A percentile compares a stretch with the other conserved stretches of the same genome.
Conservation (phyloP, 2,113 vertebrate species). For the Sminthopsis crassicaudata region DNA sequence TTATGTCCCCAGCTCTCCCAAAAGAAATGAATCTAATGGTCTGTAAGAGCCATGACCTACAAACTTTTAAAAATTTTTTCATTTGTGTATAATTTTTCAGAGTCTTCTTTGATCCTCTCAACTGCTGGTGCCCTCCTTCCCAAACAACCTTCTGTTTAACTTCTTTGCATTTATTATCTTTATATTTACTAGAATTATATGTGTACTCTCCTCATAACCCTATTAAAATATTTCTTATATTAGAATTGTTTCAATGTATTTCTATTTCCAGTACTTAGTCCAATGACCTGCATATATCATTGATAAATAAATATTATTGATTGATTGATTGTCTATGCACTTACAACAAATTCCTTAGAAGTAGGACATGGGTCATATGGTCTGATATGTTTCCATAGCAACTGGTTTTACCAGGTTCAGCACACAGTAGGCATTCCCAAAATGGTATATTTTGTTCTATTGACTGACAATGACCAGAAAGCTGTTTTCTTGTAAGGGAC, state of each 20-base stretch:
- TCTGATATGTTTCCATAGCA: conserved; percentile 8
- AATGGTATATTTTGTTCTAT: conserved; percentile 51
- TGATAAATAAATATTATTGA: neutral
- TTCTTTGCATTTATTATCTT: neutral
- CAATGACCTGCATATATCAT: neutral
- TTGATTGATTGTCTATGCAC: conserved; percentile 18
- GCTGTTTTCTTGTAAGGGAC: conserved; percentile 41
- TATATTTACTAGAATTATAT: neutral
- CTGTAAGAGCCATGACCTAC: neutral
- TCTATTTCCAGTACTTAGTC: neutral
- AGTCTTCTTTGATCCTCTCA: neutral
- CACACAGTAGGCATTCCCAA: neutral
- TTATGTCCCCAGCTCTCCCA: neutral
- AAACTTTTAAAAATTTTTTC: neutral
- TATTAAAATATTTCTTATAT: neutral
- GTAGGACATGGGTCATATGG: neutral
- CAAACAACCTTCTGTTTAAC: neutral
- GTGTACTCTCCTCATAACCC: neutral
- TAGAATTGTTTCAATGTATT: neutral
- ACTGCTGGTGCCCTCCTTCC: neutral
- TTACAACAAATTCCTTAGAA: conserved; percentile 21
- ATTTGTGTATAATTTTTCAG: neutral
- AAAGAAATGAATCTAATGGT: neutral
- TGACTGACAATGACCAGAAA: conserved; percentile 25
- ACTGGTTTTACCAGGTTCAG: neutral